phyloP scores from a whole-genome alignment of 2,888 invertebrate genomes.

The Octodonta nipae region DNA sequence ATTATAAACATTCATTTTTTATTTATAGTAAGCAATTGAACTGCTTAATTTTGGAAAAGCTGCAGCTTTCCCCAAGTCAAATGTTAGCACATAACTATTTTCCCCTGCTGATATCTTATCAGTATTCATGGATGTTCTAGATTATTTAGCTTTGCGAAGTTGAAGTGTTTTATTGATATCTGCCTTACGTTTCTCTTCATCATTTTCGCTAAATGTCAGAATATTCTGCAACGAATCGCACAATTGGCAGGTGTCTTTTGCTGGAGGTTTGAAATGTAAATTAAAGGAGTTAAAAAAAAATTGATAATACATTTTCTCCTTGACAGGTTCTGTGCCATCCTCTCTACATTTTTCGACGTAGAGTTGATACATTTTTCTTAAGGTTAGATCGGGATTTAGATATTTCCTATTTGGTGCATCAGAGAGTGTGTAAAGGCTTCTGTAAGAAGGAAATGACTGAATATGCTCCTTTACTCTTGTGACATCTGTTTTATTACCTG shows the following conservation, averaged over 20 bases:
- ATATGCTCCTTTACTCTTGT: slow-evolving; percentile 4
- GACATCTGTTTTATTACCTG: slow-evolving; percentile 1
- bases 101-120: slow-evolving; percentile 6
- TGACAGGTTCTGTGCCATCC: slow-evolving; percentile 3
- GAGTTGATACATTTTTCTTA: slow-evolving; percentile 7
- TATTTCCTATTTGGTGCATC: slow-evolving; percentile 6
- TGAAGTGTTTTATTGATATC: slow-evolving; percentile 7
- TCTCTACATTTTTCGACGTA: slow-evolving; percentile 6
- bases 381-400: slow-evolving; percentile 5
- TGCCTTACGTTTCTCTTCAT: slow-evolving; percentile 4
- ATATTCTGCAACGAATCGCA: slow-evolving; percentile 8
- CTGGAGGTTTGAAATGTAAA: slow-evolving; percentile 7
- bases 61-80: slow-evolving; percentile 10
- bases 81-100: slow-evolving; percentile 9
- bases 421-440: no score
- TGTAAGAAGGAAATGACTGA: no score
- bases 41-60: slow-evolving; percentile 9
- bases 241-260: slow-evolving; percentile 7
- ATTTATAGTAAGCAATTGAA: slow-evolving; percentile 9
- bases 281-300: slow-evolving; percentile 6
- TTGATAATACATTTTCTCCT: slow-evolving; percentile 7
- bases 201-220: slow-evolving; percentile 3
- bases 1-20: slow-evolving; percentile 8
- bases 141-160: slow-evolving; percentile 7
- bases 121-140: slow-evolving; percentile 6